Evolutionary conservation across 2,113 vertebrate genomes (phyloP), one percentile per base, ranked within the genome.

Genomic region (Petromus typicus): DNA sequence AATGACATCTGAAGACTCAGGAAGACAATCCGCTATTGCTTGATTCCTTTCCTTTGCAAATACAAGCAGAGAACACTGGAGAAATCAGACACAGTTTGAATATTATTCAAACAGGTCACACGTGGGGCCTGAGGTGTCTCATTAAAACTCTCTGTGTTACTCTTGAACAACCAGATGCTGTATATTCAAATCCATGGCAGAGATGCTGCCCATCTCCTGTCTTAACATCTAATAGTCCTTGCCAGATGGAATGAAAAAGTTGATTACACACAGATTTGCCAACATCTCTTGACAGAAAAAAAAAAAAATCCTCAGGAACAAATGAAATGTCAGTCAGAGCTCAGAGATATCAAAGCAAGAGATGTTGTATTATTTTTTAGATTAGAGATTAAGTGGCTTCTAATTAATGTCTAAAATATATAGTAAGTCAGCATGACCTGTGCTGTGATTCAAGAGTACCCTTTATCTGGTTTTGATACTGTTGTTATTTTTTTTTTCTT

Each of bases 331-430:
- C 98, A 98, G 86, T 95, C 95, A 87, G 90, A 67, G 32, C 87
- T 30, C 61, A 95, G 94, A 95, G 30, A 92, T 96, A 97, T 90
- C 63, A 95, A 97, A 97, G 93, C 63, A 97, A 97, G 93, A 97
- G 84, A 97, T 87, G 83, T 57, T 34, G 73, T 94, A 96, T 95
- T 96, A 91, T 98, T 97, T 93, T 94, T 90, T 96, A 98, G 97
- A 98, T 98, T 97, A 94, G 95, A 97, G 98, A 98, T 98, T 98
- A 98, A 94, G 27, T 27, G 0, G 2, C 30, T 98, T 91, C 96
- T 97, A 98, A 98, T 98, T 98, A 98, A 98, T 97, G 97, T 75
- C 81, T 96, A 90, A 92, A 79, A 91, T 82, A 66, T 94, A 61
- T 94, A 97, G 97, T 93, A 91, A 8, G 76, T 82, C 93, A 67